phyloP scores from a whole-genome alignment of 2,113 vertebrate species.

The Felis chaus region DNA sequence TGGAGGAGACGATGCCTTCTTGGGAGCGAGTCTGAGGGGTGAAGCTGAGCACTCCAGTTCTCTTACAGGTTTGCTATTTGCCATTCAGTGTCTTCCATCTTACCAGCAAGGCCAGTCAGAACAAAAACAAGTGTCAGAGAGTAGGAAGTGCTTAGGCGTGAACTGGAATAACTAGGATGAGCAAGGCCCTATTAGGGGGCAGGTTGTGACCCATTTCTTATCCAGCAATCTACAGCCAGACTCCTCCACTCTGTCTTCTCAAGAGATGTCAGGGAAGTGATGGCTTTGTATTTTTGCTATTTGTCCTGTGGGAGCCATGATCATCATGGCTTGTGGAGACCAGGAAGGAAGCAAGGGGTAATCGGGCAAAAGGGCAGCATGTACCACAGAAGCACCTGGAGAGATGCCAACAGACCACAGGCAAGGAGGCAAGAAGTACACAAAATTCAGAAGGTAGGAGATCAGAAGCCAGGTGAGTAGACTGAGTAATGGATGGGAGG shows the following conservation, averaged over 20 bases:
- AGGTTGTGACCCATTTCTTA: background rate
- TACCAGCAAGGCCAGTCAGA: background rate
- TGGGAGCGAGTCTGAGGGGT: background rate
- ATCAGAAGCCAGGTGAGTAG: background rate
- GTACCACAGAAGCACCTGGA: background rate
- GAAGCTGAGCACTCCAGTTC: background rate
- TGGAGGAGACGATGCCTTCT: background rate
- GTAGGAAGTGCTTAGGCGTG: background rate
- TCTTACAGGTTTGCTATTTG: background rate
- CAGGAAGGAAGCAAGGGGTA: background rate
- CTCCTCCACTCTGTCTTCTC: background rate
- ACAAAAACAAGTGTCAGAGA: background rate
- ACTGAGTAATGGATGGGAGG: background rate
- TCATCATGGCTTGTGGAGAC: background rate
- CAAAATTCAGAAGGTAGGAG: background rate
- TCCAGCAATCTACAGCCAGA: background rate
- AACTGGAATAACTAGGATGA: background rate
- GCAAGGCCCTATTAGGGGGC: background rate
- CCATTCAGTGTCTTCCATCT: background rate
- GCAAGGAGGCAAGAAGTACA: background rate
- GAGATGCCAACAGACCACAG: background rate
- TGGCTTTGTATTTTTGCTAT: background rate
- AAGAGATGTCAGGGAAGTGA: background rate
- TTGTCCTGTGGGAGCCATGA: background rate
- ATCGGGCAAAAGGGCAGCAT: background rate